Percentiles rank a stretch among this genome's conserved stretches.
phyloP scores from a whole-genome alignment of 2,797 vertebrate species.

The Danio albolineatus region DNA sequence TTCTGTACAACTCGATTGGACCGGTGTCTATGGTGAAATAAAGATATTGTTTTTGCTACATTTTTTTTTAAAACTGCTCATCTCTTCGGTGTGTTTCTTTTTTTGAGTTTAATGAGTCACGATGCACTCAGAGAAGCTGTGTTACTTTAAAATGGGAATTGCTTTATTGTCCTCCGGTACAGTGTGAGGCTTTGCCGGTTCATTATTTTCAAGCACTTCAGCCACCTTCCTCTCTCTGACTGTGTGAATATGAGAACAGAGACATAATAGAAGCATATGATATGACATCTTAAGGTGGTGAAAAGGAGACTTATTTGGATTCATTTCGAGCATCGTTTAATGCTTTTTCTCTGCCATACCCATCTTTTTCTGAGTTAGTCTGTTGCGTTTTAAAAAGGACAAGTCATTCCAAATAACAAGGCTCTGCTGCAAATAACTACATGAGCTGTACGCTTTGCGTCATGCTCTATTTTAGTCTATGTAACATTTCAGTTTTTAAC shows the following conservation, averaged over 20 bases:
- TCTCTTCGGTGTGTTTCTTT: neutral
- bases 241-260: neutral
- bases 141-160: neutral
- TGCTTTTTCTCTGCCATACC: neutral
- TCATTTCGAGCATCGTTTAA: neutral
- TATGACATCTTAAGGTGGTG: neutral
- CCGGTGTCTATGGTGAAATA: constrained; percentile 70
- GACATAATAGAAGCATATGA: neutral
- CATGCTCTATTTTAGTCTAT: neutral
- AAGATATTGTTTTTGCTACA: constrained; percentile 73
- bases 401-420: neutral
- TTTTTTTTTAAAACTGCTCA: constrained; percentile 31
- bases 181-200: neutral
- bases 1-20: constrained; percentile 77
- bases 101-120: neutral
- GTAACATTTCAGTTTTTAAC: too few species aligned
- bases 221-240: neutral
- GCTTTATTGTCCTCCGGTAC: constrained; percentile 4
- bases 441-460: neutral
- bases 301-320: neutral
- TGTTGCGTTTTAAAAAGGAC: neutral
- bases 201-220: constrained; percentile 21
- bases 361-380: neutral
- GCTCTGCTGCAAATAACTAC: neutral
- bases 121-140: neutral